Conservation (phyloP, 1,140 invertebrate species). For the Anoplophora glabripennis region DNA sequence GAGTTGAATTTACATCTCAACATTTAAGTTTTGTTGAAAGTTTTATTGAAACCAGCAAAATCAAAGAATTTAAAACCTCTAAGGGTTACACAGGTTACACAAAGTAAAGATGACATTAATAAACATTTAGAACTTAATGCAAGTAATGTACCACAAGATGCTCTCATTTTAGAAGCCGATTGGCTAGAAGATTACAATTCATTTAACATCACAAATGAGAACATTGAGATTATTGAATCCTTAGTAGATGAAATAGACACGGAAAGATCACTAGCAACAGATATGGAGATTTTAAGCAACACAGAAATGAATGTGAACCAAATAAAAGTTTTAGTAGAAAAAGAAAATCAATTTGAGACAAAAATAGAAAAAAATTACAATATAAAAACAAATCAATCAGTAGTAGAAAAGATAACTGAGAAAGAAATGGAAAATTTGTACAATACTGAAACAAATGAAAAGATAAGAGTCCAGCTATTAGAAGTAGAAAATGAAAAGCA, state of each 20-base stretch:
- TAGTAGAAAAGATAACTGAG: no score
- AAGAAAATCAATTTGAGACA: background rate
- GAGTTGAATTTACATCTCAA: background rate
- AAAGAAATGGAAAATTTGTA: background rate
- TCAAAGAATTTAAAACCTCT: background rate
- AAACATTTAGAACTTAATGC: background rate
- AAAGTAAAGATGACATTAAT: background rate
- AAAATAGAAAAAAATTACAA: no score
- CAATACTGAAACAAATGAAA: background rate
- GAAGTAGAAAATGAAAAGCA: background rate
- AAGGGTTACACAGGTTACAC: background rate
- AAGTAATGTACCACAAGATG: background rate
- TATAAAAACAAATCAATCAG: no score
- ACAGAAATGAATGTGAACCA: background rate
- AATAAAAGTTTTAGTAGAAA: background rate
- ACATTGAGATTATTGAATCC: background rate
- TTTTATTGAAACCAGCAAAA: background rate
- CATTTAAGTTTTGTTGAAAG: constrained; percentile 4
- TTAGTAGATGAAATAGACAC: background rate
- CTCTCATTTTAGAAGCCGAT: background rate
- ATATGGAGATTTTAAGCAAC: background rate
- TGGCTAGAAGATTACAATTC: constrained; percentile 1
- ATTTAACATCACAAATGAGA: background rate
- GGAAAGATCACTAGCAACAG: background rate
- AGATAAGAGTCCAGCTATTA: no score